Evolutionary conservation across 1,140 invertebrate genomes (phyloP), one percentile per base, ranked within the genome.

Genomic region (Microplitis mediator): DNA sequence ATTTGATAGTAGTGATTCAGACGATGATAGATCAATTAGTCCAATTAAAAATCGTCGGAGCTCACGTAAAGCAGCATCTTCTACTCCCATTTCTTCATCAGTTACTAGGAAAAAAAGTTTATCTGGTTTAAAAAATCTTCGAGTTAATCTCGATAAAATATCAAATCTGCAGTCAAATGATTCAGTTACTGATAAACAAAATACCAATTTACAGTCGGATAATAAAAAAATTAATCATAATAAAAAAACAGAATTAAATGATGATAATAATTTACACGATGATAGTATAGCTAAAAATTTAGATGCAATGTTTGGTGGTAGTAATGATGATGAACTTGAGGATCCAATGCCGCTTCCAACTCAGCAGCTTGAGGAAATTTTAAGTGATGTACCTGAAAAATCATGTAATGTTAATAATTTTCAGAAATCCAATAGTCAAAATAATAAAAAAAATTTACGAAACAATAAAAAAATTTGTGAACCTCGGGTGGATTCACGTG

Each of bases 211-310:
- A 6, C 6, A 45, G 6, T 45, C 39, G 5, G 0, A 56, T 16
- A n/a, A 23, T 13, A 23, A 56, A 60, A 60, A 60, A 60, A 60
- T 11, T 31, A 31, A 3, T 23, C 23, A 23, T 60, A 6, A 60
- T 5, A 3, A 32, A 13, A 63, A 52, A 36, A 69, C 13, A 31
- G 9, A 14, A 4, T 14, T 13, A 35, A 35, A 52, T 61, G 4
- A n/a, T 9, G 9, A 50, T 65, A 75, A 60, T n/a, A 9, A 11
- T 3, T 78, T 73, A 75, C 36, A 74, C 5, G 69, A 82, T 50
- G 81, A 85, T 36, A 75, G 69, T 0, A n/a, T 84, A 2, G 80
- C 80, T 64, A 72, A n/a, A 70, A 79, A 81, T 69, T 63, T 85
- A 1, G 74, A 77, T 11, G 69, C 75, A 35, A 78, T 84, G 64